Evolutionary conservation across 2,888 invertebrate genomes (phyloP).

Genomic region (Hirtodrosophila histrioides): DNA sequence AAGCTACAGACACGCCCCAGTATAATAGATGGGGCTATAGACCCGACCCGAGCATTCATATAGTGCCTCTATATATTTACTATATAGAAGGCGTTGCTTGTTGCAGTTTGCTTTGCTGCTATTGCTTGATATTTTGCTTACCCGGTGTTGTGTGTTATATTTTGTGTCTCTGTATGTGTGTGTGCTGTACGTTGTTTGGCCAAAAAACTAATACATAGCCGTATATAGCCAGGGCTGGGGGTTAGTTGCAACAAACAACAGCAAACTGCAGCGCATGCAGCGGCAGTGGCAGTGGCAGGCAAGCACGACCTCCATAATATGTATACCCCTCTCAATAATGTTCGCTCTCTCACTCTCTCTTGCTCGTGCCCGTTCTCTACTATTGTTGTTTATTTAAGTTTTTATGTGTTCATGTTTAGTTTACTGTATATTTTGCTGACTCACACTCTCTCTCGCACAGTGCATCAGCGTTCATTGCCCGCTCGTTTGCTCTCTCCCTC

Average conservation of each 20-base stretch:
- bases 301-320: slow-evolving; percentile 1
- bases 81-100: slow-evolving; percentile 56
- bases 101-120: slow-evolving; percentile 69
- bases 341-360: slow-evolving; percentile 13
- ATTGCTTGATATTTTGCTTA: slow-evolving; percentile 73
- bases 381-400: slow-evolving; percentile 80
- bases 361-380: slow-evolving; percentile 45
- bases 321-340: slow-evolving; percentile 24
- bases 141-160: slow-evolving; percentile 70
- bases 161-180: slow-evolving; percentile 41
- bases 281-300: background rate
- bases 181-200: slow-evolving; percentile 75
- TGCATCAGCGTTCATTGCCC: slow-evolving; percentile 43
- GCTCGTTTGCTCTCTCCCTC: slow-evolving; percentile 37
- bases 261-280: slow-evolving; percentile 65
- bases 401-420: slow-evolving; percentile 78
- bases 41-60: slow-evolving; percentile 16
- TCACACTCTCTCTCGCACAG: slow-evolving; percentile 43
- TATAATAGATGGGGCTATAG: slow-evolving; percentile 24
- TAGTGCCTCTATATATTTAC: slow-evolving; percentile 17
- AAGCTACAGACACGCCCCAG: slow-evolving; percentile 49
- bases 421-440: slow-evolving; percentile 74
- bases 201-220: slow-evolving; percentile 59
- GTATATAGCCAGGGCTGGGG: slow-evolving; percentile 59
- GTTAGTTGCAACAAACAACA: slow-evolving; percentile 79